Evolutionary conservation across 2,888 invertebrate species (phyloP).

Genomic region (Muscina levida): DNA sequence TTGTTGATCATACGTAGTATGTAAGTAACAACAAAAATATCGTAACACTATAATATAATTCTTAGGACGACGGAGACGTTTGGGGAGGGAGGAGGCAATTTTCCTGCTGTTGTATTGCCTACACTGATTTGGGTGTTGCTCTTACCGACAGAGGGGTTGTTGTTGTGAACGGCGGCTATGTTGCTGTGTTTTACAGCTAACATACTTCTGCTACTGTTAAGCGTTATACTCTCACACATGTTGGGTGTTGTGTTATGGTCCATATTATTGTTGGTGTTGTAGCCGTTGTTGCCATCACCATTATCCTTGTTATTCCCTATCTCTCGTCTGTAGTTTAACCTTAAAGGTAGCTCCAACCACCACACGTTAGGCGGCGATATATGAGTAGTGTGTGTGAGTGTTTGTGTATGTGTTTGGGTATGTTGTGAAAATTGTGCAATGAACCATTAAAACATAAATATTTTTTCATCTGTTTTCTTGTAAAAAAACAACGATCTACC

Average conservation of each 20-base stretch:
- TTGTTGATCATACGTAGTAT: slow-evolving; percentile 38
- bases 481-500: not conserved
- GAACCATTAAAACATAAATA: slow-evolving; percentile 56
- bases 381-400: not conserved
- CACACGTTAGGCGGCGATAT: not conserved
- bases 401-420: not conserved
- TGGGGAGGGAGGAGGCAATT: too few species aligned
- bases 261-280: not conserved
- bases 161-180: not conserved
- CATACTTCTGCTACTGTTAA: slow-evolving; percentile 25
- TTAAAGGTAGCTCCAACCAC: slow-evolving; percentile 49
- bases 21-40: slow-evolving; percentile 20
- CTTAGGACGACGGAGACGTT: too few species aligned
- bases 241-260: not conserved
- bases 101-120: too few species aligned
- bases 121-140: too few species aligned
- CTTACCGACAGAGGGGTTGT: slow-evolving; percentile 12
- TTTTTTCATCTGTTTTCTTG: not conserved
- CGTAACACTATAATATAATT: not conserved
- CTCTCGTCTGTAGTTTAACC: slow-evolving; percentile 40
- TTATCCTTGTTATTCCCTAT: slow-evolving; percentile 10
- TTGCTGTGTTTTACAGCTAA: not conserved
- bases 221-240: slow-evolving; percentile 15
- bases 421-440: slow-evolving; percentile 50
- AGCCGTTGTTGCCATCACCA: not conserved